These are phyloP conservation scores for Myiagra hebetior DNA, from an alignment of 2,113 vertebrate species.

Conservation along the genomic window DNA sequence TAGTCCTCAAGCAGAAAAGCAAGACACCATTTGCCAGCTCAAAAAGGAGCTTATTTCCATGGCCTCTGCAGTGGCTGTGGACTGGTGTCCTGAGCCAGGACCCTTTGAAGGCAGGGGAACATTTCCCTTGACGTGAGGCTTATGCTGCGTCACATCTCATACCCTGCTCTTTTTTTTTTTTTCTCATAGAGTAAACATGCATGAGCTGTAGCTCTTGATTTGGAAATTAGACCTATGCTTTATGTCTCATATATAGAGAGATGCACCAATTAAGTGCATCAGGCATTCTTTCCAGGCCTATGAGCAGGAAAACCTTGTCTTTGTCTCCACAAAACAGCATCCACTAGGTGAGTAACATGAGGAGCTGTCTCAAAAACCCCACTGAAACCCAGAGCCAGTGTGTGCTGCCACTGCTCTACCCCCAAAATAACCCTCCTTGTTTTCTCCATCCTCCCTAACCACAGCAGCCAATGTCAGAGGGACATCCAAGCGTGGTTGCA, in stretches of 20 bases:
- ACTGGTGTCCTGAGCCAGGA: background rate
- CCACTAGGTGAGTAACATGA: rapidly evolving
- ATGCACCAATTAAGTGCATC: background rate
- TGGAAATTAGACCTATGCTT: background rate
- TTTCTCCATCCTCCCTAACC: background rate
- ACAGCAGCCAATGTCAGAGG: background rate
- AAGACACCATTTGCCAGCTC: background rate
- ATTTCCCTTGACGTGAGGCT: background rate
- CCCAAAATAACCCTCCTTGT: background rate
- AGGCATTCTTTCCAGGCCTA: background rate
- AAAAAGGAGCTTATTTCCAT: background rate
- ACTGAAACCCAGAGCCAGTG: background rate
- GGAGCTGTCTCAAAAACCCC: background rate
- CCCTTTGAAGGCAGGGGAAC: background rate
- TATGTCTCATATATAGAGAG: background rate
- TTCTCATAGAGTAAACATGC: background rate
- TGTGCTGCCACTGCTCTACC: background rate
- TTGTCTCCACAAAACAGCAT: background rate
- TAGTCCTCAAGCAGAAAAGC: background rate
- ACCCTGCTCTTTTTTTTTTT: background rate
- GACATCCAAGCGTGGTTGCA: background rate
- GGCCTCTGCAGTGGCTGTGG: background rate
- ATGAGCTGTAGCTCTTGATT: background rate
- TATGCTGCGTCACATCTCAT: background rate
- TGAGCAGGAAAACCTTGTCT: background rate